A percentile compares a stretch with the other conserved stretches of the same genome.
Evolutionary conservation across 2,888 invertebrate genomes (phyloP).

Genomic region (Xylota sylvarum): DNA sequence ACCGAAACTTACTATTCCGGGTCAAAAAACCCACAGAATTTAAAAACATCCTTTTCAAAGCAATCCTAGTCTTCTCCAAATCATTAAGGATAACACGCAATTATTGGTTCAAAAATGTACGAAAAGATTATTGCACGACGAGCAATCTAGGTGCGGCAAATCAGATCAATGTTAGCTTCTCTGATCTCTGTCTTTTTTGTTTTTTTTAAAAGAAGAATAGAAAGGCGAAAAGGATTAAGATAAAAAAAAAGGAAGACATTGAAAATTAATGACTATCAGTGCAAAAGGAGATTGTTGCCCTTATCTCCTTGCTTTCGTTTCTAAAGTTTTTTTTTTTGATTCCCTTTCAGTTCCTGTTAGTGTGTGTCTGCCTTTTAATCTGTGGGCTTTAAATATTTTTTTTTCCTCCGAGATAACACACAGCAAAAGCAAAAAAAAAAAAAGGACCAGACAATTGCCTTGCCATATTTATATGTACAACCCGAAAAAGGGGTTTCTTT

Average conservation of each 20-base stretch:
- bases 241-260: slow-evolving; percentile 57
- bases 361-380: slow-evolving; percentile 11
- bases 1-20: too few species aligned
- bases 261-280: slow-evolving; percentile 61
- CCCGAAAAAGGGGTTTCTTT: slow-evolving; percentile 41
- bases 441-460: slow-evolving; percentile 38
- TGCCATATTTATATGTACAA: slow-evolving; percentile 33
- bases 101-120: slow-evolving; percentile 3
- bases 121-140: not conserved
- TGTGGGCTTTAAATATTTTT: slow-evolving; percentile 5
- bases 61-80: not conserved
- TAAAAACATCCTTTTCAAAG: not conserved
- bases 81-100: not conserved
- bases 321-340: not conserved
- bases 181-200: not conserved
- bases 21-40: too few species aligned
- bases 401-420: slow-evolving; percentile 45
- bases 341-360: slow-evolving; percentile 2
- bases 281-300: slow-evolving; percentile 49
- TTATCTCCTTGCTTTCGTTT: slow-evolving; percentile 43
- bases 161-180: slow-evolving; percentile 16
- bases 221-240: slow-evolving; percentile 34
- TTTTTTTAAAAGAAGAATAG: not conserved
- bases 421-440: slow-evolving; percentile 16
- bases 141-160: slow-evolving; percentile 16